Evolutionary conservation across 1,140 invertebrate species (phyloP), one percentile per base, ranked within the genome.

Genomic region (Bathynomus jamesi): DNA sequence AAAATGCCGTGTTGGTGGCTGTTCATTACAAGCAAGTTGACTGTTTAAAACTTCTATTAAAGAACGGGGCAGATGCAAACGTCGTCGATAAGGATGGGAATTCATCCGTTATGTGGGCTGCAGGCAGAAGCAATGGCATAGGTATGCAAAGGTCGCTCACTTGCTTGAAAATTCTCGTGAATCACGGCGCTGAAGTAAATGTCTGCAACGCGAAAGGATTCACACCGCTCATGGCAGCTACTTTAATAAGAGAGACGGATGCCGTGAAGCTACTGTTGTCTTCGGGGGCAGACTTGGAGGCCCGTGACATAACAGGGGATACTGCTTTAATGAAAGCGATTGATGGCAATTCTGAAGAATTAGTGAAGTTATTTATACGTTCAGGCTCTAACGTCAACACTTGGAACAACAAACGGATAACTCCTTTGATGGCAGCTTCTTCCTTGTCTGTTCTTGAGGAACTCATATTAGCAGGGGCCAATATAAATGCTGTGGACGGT

Each of bases 281-380:
- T 10, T 65, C 75, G n/a, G 75, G 75, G 11, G 75, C 75, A 1
- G 21, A 61, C 5, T 30, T 72, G 1, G 72, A 76, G 60, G 25
- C 62, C 11, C 28, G 21, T 28, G 75, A 76, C 31, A 25, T 21
- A 13, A 40, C 31, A 10, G 75, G 75, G 0, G 72, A 76, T n/a
- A 76, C 75, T 0, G 75, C 75, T 5, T 62, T 76, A n/a, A 73
- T 76, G 10, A 76, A 76, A 61, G 71, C 75, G 8, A 65, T 72
- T 1, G 61, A 74, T 64, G 61, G 67, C 21, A 70, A 74, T 28
- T 69, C 65, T 13, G 69, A 61, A 5, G 30, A 61, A 29, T 72
- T 73, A 21, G 64, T 76, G 2, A 25, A 64, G 24, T 60, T 65
- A 8, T 60, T 76, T 13, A 28, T 76, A 5, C 31, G 67, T 4